A percentile compares a stretch with the other conserved stretches of the same genome.
Conservation (phyloP, 2,888 invertebrate genomes). For the Zaprionus obscuricornis region DNA sequence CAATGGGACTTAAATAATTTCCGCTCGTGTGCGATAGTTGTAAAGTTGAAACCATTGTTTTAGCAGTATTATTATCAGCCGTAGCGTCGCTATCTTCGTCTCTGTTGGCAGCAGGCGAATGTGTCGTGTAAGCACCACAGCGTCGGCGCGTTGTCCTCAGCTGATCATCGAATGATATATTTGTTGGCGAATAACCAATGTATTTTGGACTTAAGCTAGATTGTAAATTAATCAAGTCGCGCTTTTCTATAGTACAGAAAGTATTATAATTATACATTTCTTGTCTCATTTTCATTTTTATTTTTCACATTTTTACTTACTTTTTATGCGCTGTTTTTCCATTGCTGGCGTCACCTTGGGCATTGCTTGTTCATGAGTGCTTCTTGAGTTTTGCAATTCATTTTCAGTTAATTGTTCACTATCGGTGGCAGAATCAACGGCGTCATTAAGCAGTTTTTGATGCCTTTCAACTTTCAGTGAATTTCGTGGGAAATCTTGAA, state of each 20-base stretch:
- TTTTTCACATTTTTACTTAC: constrained; percentile 32
- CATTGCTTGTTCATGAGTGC: constrained; percentile 5
- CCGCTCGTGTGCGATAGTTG: constrained; percentile 4
- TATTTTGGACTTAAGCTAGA: constrained; percentile 81
- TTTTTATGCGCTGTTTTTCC: constrained; percentile 11
- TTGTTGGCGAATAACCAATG: constrained; percentile 74
- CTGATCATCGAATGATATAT: constrained; percentile 58
- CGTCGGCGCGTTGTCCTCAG: constrained; percentile 61
- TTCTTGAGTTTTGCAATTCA: constrained; percentile 7
- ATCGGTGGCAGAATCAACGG: constrained; percentile 34
- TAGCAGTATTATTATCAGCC: constrained; percentile 28
- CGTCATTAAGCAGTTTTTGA: constrained; percentile 5
- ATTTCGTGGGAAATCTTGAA: constrained; percentile 19
- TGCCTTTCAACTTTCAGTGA: constrained; percentile 12
- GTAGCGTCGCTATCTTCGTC: constrained; percentile 30
- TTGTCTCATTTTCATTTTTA: neutral
- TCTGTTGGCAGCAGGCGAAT: too few relatives aligned
- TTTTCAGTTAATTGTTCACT: constrained; percentile 38
- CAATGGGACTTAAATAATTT: constrained; percentile 77
- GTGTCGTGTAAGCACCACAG: constrained; percentile 26
- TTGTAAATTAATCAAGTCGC: constrained; percentile 76
- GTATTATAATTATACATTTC: neutral
- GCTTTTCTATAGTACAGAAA: constrained; percentile 58
- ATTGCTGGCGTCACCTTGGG: constrained; percentile 1
- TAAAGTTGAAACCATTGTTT: neutral